A percentile compares a stretch with the other conserved stretches of the same genome.
Conservation (phyloP, 2,888 invertebrate species). For the Tetramorium bicarinatum region DNA sequence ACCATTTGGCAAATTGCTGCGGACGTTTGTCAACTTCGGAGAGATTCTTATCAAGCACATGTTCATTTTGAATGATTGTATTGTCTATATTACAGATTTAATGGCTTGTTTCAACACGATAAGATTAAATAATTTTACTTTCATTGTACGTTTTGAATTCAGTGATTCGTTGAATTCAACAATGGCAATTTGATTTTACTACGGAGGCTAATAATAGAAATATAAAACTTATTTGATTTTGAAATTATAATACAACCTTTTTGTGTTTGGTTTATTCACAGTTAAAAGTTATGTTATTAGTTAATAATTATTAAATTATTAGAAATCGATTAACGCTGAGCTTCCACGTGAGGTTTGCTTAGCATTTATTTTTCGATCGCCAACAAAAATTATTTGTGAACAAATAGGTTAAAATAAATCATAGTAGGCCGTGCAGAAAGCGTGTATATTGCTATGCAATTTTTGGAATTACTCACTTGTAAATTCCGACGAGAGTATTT, state of each 20-base stretch:
- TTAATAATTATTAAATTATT: slow-evolving; percentile 3
- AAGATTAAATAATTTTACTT: slow-evolving; percentile 12
- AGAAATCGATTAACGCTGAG: slow-evolving; percentile 14
- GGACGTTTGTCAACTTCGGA: background rate
- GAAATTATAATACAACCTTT: background rate
- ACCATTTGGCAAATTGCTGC: slow-evolving; percentile 18
- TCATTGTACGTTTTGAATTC: background rate
- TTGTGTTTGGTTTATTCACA: background rate
- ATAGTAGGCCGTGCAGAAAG: slow-evolving; percentile 63
- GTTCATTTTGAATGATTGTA: background rate
- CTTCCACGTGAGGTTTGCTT: background rate
- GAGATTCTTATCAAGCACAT: slow-evolving; percentile 13
- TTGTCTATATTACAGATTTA: background rate
- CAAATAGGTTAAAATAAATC: slow-evolving; percentile 62
- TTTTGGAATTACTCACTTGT: slow-evolving; percentile 76
- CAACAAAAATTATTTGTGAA: slow-evolving; percentile 67
- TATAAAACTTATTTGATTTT: background rate
- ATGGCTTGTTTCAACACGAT: background rate
- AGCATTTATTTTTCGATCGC: slow-evolving; percentile 26
- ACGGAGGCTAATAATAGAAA: background rate
- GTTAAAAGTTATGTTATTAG: background rate
- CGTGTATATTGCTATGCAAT: slow-evolving; percentile 72
- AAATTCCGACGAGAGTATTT: slow-evolving; percentile 68
- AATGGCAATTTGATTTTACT: background rate
- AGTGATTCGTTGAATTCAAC: background rate